phyloP scores from a whole-genome alignment of 2,797 vertebrate species.

The Ctenopoma multispine region DNA sequence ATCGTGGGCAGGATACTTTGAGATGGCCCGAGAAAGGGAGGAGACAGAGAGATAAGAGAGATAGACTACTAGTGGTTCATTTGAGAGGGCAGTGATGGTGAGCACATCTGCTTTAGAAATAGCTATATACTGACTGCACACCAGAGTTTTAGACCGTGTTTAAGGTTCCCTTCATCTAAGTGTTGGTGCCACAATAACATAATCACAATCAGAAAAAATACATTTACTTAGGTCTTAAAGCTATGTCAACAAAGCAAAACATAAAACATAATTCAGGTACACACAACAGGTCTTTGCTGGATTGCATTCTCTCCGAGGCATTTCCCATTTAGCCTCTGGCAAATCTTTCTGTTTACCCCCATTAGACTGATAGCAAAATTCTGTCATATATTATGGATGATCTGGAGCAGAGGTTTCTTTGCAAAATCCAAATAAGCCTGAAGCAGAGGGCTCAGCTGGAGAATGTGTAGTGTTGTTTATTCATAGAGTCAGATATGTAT shows the following conservation, averaged over 20 bases:
- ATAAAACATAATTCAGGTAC: slow-evolving; percentile 12
- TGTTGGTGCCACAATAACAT: slow-evolving; percentile 1
- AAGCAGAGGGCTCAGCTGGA: slow-evolving; percentile 56
- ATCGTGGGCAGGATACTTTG: slow-evolving; percentile 65
- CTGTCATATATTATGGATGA: slow-evolving; percentile 79
- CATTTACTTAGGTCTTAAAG: neutral
- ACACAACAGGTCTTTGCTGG: slow-evolving; percentile 42
- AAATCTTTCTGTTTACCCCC: slow-evolving; percentile 70
- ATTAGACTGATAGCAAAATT: slow-evolving; percentile 75
- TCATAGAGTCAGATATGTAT: slow-evolving; percentile 55
- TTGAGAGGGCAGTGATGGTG: slow-evolving; percentile 27
- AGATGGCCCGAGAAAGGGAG: slow-evolving; percentile 48
- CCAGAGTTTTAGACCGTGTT: slow-evolving; percentile 3
- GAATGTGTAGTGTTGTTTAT: slow-evolving; percentile 70
- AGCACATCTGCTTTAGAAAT: slow-evolving; percentile 14
- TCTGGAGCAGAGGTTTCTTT: slow-evolving; percentile 61
- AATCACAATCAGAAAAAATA: neutral
- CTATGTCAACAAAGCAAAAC: slow-evolving; percentile 5
- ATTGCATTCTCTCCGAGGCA: slow-evolving; percentile 60
- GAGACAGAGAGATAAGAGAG: slow-evolving; percentile 1
- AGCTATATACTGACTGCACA: slow-evolving; percentile 18
- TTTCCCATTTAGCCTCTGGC: slow-evolving; percentile 73
- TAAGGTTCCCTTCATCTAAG: slow-evolving; percentile 4
- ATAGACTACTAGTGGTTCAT: slow-evolving; percentile 15
- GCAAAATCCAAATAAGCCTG: slow-evolving; percentile 72